A percentile compares a stretch with the other conserved stretches of the same genome.
These are phyloP conservation scores for Ascidia mentula DNA, from an alignment of 23 tunicate genomes.

Conservation along the genomic window DNA sequence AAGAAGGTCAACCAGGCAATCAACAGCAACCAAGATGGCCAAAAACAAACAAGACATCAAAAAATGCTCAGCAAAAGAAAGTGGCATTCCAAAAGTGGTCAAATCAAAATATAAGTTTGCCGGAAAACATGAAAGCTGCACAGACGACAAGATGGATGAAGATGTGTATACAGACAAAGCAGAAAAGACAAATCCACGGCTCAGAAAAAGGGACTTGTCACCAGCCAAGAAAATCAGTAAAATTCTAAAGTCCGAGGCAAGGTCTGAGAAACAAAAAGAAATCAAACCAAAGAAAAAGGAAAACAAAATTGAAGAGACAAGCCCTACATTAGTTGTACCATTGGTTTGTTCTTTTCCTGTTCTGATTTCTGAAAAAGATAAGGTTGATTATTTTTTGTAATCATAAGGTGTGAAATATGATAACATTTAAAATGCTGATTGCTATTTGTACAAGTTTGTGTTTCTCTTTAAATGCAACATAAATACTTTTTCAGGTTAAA, in stretches of 20 bases:
- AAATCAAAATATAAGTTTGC: background rate
- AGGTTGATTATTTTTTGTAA: no score
- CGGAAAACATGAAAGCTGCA: no score
- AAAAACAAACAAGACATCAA: background rate
- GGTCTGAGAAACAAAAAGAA: background rate
- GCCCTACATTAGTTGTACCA: background rate
- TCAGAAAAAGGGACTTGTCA: background rate
- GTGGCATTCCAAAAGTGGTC: background rate
- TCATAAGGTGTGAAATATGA: no score
- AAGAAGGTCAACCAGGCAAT: background rate
- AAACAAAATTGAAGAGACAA: background rate
- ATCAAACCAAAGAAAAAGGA: background rate
- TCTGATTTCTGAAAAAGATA: background rate
- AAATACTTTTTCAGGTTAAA: no score
- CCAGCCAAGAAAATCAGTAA: background rate
- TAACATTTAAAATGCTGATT: no score
- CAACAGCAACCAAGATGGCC: background rate
- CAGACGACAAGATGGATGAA: no score
- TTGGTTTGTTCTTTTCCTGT: background rate
- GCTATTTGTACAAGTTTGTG: no score
- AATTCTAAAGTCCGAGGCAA: background rate
- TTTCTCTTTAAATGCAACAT: no score
- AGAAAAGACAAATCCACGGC: background rate
- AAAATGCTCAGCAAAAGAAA: background rate
- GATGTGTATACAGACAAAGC: background rate